These are phyloP conservation scores for Takifugu bimaculatus DNA, from an alignment of 2,113 vertebrate genomes.

Conservation along the genomic window DNA sequence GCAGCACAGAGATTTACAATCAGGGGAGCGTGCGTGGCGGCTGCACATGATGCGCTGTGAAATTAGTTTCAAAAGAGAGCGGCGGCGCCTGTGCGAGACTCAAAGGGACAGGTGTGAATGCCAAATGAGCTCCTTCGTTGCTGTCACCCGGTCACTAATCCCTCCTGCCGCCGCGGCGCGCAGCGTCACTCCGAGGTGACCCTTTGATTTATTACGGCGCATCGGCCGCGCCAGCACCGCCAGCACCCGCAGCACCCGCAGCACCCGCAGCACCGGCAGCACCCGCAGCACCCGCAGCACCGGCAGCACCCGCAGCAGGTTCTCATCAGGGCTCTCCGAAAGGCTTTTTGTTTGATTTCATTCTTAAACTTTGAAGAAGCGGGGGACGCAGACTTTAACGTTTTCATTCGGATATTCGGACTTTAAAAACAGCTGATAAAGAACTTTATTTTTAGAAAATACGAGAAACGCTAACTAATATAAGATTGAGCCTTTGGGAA, in stretches of 20 bases:
- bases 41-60: slow-evolving; percentile 39
- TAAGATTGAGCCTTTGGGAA: no score
- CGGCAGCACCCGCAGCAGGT: slow-evolving; percentile 22
- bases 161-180: slow-evolving; percentile 43
- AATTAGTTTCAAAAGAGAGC: slow-evolving; percentile 33
- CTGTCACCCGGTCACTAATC: slow-evolving; percentile 49
- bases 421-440: no score
- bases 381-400: slow-evolving; percentile 2
- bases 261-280: slow-evolving; percentile 28
- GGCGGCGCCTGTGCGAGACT: slow-evolving; percentile 16
- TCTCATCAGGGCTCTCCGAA: neutral
- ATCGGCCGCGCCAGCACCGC: slow-evolving; percentile 36
- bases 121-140: slow-evolving; percentile 53
- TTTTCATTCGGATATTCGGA: slow-evolving; percentile 6
- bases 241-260: neutral
- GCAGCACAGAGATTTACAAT: slow-evolving; percentile 35
- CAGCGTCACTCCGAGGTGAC: slow-evolving; percentile 59
- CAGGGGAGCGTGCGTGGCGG: slow-evolving; percentile 17
- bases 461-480: no score
- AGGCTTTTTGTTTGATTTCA: no score
- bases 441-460: no score
- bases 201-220: slow-evolving; percentile 65
- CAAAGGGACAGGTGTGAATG: slow-evolving; percentile 55
- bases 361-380: slow-evolving; percentile 3
- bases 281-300: slow-evolving; percentile 9